Percentiles rank a stretch among this genome's conserved stretches.
Evolutionary conservation across 2,797 vertebrate genomes (phyloP).

Genomic region (Podargus strigoides): DNA sequence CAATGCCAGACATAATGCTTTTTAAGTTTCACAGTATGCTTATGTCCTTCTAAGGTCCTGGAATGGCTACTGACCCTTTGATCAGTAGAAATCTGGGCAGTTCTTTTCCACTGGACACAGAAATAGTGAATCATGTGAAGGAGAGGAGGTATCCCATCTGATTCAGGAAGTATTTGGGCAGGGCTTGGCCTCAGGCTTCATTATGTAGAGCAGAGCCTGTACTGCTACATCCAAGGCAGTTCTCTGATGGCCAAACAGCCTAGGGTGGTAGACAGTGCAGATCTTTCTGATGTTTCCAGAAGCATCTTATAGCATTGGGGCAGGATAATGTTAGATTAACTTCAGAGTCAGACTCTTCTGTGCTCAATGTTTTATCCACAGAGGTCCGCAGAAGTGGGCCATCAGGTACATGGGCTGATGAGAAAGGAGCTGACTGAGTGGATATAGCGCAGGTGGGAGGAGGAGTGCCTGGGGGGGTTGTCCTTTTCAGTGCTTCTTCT

Average conservation of each 20-base stretch:
- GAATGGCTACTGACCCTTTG: background rate
- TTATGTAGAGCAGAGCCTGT: background rate
- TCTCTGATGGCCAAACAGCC: background rate
- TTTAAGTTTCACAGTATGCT: constrained; percentile 8
- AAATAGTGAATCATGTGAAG: background rate
- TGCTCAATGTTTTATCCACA: background rate
- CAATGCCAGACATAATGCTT: constrained; percentile 37
- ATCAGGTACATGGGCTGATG: background rate
- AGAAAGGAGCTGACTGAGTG: background rate
- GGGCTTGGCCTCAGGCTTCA: background rate
- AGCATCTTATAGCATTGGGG: background rate
- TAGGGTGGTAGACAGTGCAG: background rate
- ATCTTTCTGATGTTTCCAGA: background rate
- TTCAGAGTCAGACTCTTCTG: background rate
- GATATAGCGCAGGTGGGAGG: background rate
- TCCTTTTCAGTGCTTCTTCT: background rate
- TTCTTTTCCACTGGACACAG: background rate
- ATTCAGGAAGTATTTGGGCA: background rate
- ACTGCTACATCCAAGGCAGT: background rate
- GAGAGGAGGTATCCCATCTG: background rate
- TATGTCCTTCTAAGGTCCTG: constrained; percentile 6
- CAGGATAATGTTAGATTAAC: background rate
- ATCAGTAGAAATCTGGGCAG: background rate
- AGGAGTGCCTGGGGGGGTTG: background rate
- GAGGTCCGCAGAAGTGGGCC: background rate